A percentile compares a stretch with the other conserved stretches of the same genome.
Conservation (phyloP, 2,888 invertebrate species). For the Doris montereyensis region DNA sequence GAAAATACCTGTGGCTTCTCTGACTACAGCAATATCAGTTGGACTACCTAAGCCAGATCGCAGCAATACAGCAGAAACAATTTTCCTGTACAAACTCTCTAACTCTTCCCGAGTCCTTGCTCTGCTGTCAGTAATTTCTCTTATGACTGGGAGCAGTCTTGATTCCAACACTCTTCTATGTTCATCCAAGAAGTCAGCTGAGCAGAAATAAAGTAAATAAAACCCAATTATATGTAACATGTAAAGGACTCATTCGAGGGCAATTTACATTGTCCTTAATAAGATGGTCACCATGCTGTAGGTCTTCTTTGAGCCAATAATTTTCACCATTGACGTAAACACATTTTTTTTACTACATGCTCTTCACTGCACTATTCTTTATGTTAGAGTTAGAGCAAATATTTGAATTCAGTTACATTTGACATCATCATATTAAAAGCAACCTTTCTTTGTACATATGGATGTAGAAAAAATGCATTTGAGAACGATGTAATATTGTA, state of each 20-base stretch:
- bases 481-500: too few relatives aligned
- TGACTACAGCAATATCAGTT: slow-evolving; percentile 72
- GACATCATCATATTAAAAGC: too few relatives aligned
- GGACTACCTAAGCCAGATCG: slow-evolving; percentile 73
- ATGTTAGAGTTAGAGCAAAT: too few relatives aligned
- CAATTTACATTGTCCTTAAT: neutral
- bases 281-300: neutral
- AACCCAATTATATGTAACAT: neutral
- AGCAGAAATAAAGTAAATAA: too few relatives aligned
- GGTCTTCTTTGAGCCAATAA: too few relatives aligned
- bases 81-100: slow-evolving; percentile 72
- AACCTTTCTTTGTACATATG: too few relatives aligned
- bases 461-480: too few relatives aligned
- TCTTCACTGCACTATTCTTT: too few relatives aligned
- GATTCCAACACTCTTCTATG: slow-evolving; percentile 72
- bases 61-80: slow-evolving; percentile 73
- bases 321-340: neutral
- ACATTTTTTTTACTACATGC: too few relatives aligned
- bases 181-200: slow-evolving; percentile 72
- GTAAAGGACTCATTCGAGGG: too few relatives aligned
- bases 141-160: slow-evolving; percentile 71
- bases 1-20: slow-evolving; percentile 71
- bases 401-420: too few relatives aligned
- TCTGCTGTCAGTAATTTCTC: slow-evolving; percentile 73
- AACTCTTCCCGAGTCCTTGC: slow-evolving; percentile 72